Base-by-base conservation (phyloP, 1,140 invertebrate species). In the Manduca sexta region DNA sequence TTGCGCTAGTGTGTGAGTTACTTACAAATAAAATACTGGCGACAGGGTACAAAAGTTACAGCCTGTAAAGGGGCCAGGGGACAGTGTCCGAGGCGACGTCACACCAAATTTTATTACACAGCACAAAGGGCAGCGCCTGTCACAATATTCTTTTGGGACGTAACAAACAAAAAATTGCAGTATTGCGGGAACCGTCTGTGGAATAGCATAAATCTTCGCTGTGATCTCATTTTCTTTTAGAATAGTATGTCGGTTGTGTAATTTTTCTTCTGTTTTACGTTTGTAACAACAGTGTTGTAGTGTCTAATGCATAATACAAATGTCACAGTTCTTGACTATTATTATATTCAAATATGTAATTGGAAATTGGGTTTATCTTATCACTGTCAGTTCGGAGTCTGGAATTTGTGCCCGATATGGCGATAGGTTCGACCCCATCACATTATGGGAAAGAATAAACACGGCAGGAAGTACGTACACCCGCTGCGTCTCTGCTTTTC, bases 101-200 rank as follows among this genome's bases (percentile, higher is more conserved):
- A 55, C 44, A 50, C 43, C 49, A 62, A 56, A 57, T 66, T 66
- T 66, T 66, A 66, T 66, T 66, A 60, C 56, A 39, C 33, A 44
- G 52, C 39, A 66, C 53, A 62, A 62, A 59, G 53, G 50, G 45
- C 44, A 45, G 38, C 37, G 3, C 39, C 42, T 34, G 38, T 49
- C 46, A 48, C 47, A 35, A 18, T 49, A 53, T 50, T 46, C 56
- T 53, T 57, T 45, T 30, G 49, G 56, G 56, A 50, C 52, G 29
- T 40, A 42, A 52, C 45, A 62, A 50, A 57, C 41, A 44, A 57
- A 53, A 62, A 62, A 56, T 13, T 14, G 34, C 34, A 35, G 6
- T 35, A n/a, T 35, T n/a, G 10, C 34, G 34, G 12, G 34, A 35
- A 35, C 11, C 14, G 34, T 35, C 5, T 12, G 8, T n/a, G 8